Evolutionary conservation across 2,797 vertebrate species (phyloP), one percentile per base, ranked within the genome.

Genomic region (Ambastaia sidthimunki): DNA sequence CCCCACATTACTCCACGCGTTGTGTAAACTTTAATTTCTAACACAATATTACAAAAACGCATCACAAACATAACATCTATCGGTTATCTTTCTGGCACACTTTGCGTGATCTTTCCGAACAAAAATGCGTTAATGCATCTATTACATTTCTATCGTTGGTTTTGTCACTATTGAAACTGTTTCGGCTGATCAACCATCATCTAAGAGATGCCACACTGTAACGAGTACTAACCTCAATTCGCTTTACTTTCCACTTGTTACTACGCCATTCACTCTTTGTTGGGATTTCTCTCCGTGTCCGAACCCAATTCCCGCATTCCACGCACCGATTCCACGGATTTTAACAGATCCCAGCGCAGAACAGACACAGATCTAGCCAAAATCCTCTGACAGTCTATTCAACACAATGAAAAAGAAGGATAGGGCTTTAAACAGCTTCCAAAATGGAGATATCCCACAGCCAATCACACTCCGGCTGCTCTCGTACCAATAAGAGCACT

Each of bases 361-460:
- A 48, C 19, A 48, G n/a, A 10, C 10, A 63, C 52, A 63, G 21
- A 34, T 62, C 4, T 60, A 52, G 60, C 68, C 63, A 68, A 75
- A 78, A 15, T 13, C 79, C 78, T 81, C 76, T 83, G 85, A 82
- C 76, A 82, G 86, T 82, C 85, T 80, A 85, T 69, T 75, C 83
- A 76, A 84, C 88, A 88, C 89, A 88, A 90, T 87, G 83, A 84
- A 84, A 28, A 88, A 55, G 31, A 71, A 28, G 60, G 91, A 85
- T 87, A 88, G 86, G 83, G 89, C 89, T 92, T 88, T 84, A 86
- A 93, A 94, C 93, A 94, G 93, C 93, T 94, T 93, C 93, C 92
- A 94, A 94, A 94, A 94, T 94, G 93, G 93, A 94, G 93, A 91
- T 93, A 85, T 63, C 84, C 83, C 54, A 16, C 90, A 90, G 87